Base-by-base conservation (phyloP, 2,797 vertebrate genomes). In the Urosaurus nigricauda region DNA sequence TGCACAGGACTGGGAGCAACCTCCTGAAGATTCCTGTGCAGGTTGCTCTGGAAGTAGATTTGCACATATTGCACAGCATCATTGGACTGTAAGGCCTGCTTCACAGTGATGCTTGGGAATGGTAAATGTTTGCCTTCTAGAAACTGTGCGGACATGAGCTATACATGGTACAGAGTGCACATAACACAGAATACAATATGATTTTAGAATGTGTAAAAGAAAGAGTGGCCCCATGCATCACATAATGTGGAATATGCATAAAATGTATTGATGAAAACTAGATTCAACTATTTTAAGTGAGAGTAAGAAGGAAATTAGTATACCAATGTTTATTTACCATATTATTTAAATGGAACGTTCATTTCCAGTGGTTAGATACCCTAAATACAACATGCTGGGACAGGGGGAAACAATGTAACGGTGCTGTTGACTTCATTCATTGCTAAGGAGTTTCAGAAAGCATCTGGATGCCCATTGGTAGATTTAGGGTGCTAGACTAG, bases 361-460 rank as follows among this genome's bases (percentile, higher is more conserved):
- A 47, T 65, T 87, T 75, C 65, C 74, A 86, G 58, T 32, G 56
- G 85, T 29, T 68, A 17, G n/a, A 21, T 84, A 75, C 24, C 24
- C 43, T 63, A 16, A 63, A n/a, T n/a, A 86, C 21, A 56, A 47
- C 13, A 32, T 63, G 26, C 40, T 5, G 14, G 14, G 14, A 9
- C 4, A 17, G 2, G 29, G 3, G 17, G 4, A 26, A 85, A 29
- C 9, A 29, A 12, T 9, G 26, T 12, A 26, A 9, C n/a, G 53
- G 24, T 53, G 32, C 21, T 65, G 0, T 32, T 85, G 40, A 7
- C 71, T 65, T 37, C 4, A 53, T 68, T 51, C 32, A 6, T 8
- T 32, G 17, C 17, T 63, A 17, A 17, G 13, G 29, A 12, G 11
- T 82, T 74, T 56, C 37, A 17, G 21, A 75, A 12, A 75, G 17